A percentile compares a stretch with the other conserved stretches of the same genome.
Evolutionary conservation across 2,113 vertebrate species (phyloP).

Genomic region (Pygoscelis adeliae): DNA sequence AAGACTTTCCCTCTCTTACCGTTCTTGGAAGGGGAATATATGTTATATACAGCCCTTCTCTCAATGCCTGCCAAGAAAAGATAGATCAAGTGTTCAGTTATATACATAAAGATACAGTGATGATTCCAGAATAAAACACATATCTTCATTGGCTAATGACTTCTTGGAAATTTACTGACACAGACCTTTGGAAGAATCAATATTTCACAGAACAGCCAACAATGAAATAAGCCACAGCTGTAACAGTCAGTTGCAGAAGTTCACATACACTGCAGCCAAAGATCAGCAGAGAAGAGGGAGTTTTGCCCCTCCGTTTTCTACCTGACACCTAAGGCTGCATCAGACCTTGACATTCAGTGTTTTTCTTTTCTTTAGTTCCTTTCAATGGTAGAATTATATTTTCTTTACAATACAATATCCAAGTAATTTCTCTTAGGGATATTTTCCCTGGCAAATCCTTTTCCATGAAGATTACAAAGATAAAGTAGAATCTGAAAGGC

Average conservation of each 20-base stretch:
- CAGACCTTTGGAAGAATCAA: constrained; percentile 1
- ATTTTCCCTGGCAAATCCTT: neutral
- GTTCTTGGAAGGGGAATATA: neutral
- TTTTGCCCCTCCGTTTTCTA: neutral
- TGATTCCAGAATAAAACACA: neutral
- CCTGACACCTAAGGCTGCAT: neutral
- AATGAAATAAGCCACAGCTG: neutral
- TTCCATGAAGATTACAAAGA: neutral
- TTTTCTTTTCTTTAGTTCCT: neutral
- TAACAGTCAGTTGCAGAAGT: neutral
- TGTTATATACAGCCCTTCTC: neutral
- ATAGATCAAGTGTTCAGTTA: neutral
- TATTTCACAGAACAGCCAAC: neutral
- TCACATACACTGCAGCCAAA: neutral
- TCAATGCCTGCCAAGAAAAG: neutral
- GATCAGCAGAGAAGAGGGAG: neutral
- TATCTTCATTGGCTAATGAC: neutral
- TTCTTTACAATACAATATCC: neutral
- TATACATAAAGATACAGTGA: neutral
- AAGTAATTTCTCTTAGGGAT: neutral
- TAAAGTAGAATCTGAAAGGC: neutral
- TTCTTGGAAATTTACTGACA: constrained; percentile 17
- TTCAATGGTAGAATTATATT: neutral
- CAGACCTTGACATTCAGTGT: neutral
- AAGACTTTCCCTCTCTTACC: neutral